Conservation (phyloP, 1,140 invertebrate species). For the Asbolus verrucosus region DNA sequence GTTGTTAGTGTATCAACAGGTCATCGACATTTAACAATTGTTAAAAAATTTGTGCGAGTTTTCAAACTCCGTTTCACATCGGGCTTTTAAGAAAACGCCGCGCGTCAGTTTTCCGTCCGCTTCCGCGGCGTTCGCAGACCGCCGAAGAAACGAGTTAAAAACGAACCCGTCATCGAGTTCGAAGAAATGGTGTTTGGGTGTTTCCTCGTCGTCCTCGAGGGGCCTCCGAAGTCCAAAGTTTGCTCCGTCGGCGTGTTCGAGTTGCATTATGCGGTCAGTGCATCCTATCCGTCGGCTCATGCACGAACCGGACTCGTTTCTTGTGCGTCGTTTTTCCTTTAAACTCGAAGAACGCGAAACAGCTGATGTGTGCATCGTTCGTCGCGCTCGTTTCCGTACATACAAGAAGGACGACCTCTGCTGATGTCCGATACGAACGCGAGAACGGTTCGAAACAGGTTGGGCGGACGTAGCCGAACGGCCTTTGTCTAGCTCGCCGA, state of each 20-base stretch:
- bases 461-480: constrained; percentile 35
- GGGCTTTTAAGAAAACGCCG: no score
- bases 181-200: no score
- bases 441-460: constrained; percentile 36
- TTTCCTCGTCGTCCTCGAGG: neutral
- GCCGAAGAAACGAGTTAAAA: no score
- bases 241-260: no score
- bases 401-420: constrained; percentile 43
- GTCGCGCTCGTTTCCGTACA: constrained; percentile 31
- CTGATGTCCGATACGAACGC: constrained; percentile 23
- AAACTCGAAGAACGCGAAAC: constrained; percentile 26
- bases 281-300: constrained; percentile 51
- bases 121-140: no score
- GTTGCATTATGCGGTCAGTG: constrained; percentile 57
- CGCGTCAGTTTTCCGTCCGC: no score
- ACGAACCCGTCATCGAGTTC: no score
- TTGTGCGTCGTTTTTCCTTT: constrained; percentile 51
- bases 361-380: constrained; percentile 38
- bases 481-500: constrained; percentile 40
- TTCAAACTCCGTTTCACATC: no score
- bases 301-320: constrained; percentile 57
- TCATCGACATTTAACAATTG: no score
- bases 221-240: no score
- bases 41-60: no score
- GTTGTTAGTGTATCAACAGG: no score